phyloP scores from a whole-genome alignment of 2,888 invertebrate genomes.

The Volucella bombylans region DNA sequence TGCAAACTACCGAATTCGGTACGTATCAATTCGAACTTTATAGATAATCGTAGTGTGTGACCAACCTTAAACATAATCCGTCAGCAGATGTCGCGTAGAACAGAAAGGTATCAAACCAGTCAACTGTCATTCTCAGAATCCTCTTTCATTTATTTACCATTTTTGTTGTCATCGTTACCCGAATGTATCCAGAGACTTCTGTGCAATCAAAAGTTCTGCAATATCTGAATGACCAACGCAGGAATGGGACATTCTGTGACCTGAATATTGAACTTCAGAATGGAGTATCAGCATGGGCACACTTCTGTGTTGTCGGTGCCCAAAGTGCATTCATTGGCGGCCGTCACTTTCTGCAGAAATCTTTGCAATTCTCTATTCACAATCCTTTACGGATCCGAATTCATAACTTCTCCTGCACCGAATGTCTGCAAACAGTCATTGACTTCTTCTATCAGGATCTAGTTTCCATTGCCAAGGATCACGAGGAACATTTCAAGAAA shows the following conservation, averaged over 20 bases:
- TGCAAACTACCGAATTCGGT: too few relatives aligned
- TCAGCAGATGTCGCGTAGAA: too few relatives aligned
- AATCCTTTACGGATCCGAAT: constrained; percentile 81
- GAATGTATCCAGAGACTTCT: constrained; percentile 72
- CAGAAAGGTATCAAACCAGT: not conserved
- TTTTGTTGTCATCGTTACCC: not conserved
- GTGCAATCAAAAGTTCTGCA: constrained; percentile 80
- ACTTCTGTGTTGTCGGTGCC: constrained; percentile 81
- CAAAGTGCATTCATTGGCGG: constrained; percentile 80
- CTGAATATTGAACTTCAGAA: constrained; percentile 77
- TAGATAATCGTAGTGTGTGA: too few relatives aligned
- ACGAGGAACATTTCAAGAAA: constrained; percentile 79
- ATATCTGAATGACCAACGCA: constrained; percentile 80
- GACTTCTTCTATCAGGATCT: constrained; percentile 81
- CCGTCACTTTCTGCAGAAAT: constrained; percentile 77
- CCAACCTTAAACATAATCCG: too few relatives aligned
- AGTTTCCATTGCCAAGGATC: constrained; percentile 79
- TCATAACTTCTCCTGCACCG: constrained; percentile 79
- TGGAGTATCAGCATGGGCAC: constrained; percentile 76
- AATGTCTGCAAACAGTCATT: constrained; percentile 79
- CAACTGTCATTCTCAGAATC: not conserved
- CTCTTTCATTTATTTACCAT: constrained; percentile 16
- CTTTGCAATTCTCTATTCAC: constrained; percentile 80
- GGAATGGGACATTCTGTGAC: constrained; percentile 80
- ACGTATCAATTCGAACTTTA: too few relatives aligned